Evolutionary conservation across 2,797 vertebrate species (phyloP), one percentile per base, ranked within the genome.

Genomic region (Gastrophryne carolinensis): DNA sequence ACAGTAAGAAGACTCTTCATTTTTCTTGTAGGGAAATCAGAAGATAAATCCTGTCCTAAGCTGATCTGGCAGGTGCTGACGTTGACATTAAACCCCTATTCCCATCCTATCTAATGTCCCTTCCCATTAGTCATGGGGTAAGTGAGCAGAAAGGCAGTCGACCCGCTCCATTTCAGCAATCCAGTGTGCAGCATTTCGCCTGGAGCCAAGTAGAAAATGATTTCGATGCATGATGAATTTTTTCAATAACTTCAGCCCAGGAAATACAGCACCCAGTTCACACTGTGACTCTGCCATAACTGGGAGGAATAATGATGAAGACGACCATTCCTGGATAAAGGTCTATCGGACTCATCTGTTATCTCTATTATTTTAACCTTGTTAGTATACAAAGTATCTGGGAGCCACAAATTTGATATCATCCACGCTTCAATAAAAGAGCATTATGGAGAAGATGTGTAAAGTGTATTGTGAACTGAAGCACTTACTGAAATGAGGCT

Each of bases 191-290:
- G 73, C 73, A 29, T 29, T 68, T 73, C 81, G 88, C 86, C 86
- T 84, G 80, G 75, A 86, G 89, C 82, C 26, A 70, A 73, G 50
- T 63, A 53, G 26, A 60, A 64, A 68, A 77, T 77, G 49, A 70
- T 70, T 71, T 56, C 57, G 26, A 75, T 79, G 83, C 83, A 76
- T 85, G 89, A 90, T 83, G 87, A 83, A 86, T 90, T 83, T 84
- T 84, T 83, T 81, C 87, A 88, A 85, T 85, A 89, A 84, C 72
- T 26, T 84, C 68, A 75, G 79, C 82, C 66, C 73, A n/a, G 75
- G 75, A 81, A 84, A 84, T 82, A 77, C 47, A 11, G 82, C 78
- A 82, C 78, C 81, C 49, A 56, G 50, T 54, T 62, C 58, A 44
- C 41, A 44, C 49, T 67, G 54, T 77, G 68, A 56, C 32, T 53